phyloP scores from a whole-genome alignment of 2,888 invertebrate species.

The Drosophila borealis region DNA sequence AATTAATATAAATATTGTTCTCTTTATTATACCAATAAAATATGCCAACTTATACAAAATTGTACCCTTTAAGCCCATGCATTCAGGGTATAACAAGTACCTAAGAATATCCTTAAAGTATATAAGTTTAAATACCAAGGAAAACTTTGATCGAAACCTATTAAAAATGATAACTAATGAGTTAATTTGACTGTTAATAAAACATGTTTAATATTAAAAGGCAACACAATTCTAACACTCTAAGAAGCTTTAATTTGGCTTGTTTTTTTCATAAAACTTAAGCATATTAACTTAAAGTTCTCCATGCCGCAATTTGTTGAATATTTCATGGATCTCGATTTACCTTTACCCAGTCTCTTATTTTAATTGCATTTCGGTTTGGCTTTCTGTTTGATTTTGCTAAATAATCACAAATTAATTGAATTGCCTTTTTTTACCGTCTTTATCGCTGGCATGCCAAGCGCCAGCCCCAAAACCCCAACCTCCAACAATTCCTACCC shows the following conservation, averaged over 20 bases:
- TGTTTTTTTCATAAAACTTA: constrained; percentile 8
- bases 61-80: too few species aligned
- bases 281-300: background rate
- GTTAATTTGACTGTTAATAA: constrained; percentile 41
- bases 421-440: constrained; percentile 18
- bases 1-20: too few species aligned
- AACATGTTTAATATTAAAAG: background rate
- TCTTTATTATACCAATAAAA: too few species aligned
- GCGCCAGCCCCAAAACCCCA: constrained; percentile 2
- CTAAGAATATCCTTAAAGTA: background rate
- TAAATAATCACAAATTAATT: constrained; percentile 58
- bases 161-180: constrained; percentile 20
- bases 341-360: constrained; percentile 12
- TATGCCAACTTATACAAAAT: too few species aligned
- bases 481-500: constrained; percentile 2
- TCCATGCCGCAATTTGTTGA: constrained; percentile 1
- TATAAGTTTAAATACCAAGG: constrained; percentile 5
- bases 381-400: constrained; percentile 45
- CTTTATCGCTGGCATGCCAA: constrained; percentile 5
- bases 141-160: constrained; percentile 20
- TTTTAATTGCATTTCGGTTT: constrained; percentile 37
- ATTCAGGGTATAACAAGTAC: constrained; percentile 12
- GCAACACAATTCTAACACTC: background rate
- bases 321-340: constrained; percentile 14
- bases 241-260: background rate